Base-by-base conservation (phyloP, 2,797 vertebrate genomes). In the Acropternis orthonyx region DNA sequence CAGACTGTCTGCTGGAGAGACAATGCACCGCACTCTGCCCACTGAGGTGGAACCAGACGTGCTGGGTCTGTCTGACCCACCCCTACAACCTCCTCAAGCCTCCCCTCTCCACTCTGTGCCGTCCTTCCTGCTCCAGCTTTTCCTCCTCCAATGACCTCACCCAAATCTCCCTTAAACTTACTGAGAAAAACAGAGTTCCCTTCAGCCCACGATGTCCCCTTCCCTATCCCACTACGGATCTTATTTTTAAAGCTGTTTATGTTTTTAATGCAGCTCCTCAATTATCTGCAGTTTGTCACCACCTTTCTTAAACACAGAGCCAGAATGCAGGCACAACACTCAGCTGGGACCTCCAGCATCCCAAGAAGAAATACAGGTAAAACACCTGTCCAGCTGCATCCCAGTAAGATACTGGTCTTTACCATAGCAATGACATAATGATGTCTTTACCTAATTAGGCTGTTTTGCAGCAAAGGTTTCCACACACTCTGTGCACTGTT, bases 31-130 rank as follows among this genome's bases (percentile, higher is more conserved):
- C 69, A 12, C 43, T 4, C 67, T 51, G 51, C 39, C 34, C 1
- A 2, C 79, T 7, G 6, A 75, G 67, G 34, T 2, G 7, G 46
- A 66, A 85, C 54, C 11, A 16, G 30, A 21, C 16, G 0, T 2
- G 9, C 8, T 39, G 65, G 67, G 39, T 37, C 78, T 26, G 55
- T 26, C 71, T 27, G 32, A 41, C 61, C 88, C 37, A 24, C 12
- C 51, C 55, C 4, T 5, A 4, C 0, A 0, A 10, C 59, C 49
- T 63, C 48, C 58, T 17, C 5, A 27, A 43, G 32, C 36, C 48
- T n/a, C 3, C 48, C 14, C 21, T 14, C 27, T 26, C 17, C 32
- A 46, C 44, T 23, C 32, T 19, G 32, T 66, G 23, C 43, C 65
- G 23, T 49, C 43, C 65, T 44, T 71, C 56, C 51, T 32, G 52